A percentile compares a stretch with the other conserved stretches of the same genome.
phyloP scores from a whole-genome alignment of 2,888 invertebrate genomes.

The Eupelmus urozonus region DNA sequence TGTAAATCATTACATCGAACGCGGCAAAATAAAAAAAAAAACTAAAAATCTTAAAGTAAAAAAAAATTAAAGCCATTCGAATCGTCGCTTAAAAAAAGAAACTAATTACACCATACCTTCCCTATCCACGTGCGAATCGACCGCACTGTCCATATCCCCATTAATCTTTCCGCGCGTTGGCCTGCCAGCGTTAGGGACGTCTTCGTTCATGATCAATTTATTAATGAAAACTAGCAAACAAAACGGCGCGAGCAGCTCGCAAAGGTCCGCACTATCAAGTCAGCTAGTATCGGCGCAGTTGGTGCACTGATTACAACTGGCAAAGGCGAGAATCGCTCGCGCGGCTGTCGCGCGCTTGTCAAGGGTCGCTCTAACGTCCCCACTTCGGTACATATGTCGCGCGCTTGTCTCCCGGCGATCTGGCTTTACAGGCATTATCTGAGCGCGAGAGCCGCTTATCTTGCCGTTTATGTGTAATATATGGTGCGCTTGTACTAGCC shows the following conservation, averaged over 20 bases:
- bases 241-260: too few relatives aligned
- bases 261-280: too few relatives aligned
- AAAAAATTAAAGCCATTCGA: too few relatives aligned
- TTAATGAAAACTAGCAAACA: too few relatives aligned
- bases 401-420: conserved; percentile 3
- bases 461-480: background rate
- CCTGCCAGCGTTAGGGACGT: conserved; percentile 16
- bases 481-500: background rate
- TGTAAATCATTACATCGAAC: too few relatives aligned
- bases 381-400: background rate
- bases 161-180: conserved; percentile 26
- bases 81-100: too few relatives aligned
- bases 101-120: too few relatives aligned
- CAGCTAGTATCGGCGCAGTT: background rate
- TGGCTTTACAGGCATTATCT: conserved; percentile 13
- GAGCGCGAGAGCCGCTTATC: background rate
- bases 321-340: background rate
- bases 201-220: conserved; percentile 23
- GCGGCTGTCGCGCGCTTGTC: background rate
- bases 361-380: background rate
- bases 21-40: too few relatives aligned
- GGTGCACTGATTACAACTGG: conserved; percentile 21
- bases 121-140: background rate
- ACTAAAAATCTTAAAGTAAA: too few relatives aligned
- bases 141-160: background rate